phyloP scores from a whole-genome alignment of 2,797 vertebrate species.

The Pangasius macronema region DNA sequence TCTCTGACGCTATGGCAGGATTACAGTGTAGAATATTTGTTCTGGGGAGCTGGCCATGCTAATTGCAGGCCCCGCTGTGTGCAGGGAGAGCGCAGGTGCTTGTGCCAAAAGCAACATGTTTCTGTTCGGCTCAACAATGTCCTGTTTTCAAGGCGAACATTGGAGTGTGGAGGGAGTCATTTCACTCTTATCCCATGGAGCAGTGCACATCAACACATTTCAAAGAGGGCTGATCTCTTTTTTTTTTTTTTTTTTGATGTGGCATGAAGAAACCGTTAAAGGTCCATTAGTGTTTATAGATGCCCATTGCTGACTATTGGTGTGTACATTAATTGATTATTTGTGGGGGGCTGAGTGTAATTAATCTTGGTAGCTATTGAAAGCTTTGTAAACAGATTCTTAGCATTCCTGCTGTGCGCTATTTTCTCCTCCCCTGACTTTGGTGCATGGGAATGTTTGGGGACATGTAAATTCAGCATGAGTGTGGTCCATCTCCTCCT shows the following conservation, averaged over 20 bases:
- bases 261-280: constrained; percentile 37
- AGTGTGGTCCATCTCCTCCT: constrained; percentile 42
- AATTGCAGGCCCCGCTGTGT: constrained; percentile 61
- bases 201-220: constrained; percentile 27
- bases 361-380: constrained; percentile 54
- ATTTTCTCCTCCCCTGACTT: constrained; percentile 49
- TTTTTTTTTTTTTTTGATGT: constrained; percentile 32
- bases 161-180: constrained; percentile 38
- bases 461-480: constrained; percentile 50
- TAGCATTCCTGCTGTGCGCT: constrained; percentile 39
- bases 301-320: constrained; percentile 15
- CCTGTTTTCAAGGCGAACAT: constrained; percentile 63
- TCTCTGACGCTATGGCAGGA: constrained; percentile 77
- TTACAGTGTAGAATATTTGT: constrained; percentile 69
- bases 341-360: constrained; percentile 38
- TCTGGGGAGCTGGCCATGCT: constrained; percentile 65
- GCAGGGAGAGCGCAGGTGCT: constrained; percentile 56
- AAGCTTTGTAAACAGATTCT: constrained; percentile 51
- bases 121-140: constrained; percentile 64
- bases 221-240: neutral
- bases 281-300: constrained; percentile 28
- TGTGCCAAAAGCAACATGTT: constrained; percentile 70
- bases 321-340: constrained; percentile 45
- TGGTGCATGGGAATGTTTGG: constrained; percentile 47
- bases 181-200: constrained; percentile 33